phyloP scores from a whole-genome alignment of 1,140 invertebrate genomes.

The Fopius arisanus region DNA sequence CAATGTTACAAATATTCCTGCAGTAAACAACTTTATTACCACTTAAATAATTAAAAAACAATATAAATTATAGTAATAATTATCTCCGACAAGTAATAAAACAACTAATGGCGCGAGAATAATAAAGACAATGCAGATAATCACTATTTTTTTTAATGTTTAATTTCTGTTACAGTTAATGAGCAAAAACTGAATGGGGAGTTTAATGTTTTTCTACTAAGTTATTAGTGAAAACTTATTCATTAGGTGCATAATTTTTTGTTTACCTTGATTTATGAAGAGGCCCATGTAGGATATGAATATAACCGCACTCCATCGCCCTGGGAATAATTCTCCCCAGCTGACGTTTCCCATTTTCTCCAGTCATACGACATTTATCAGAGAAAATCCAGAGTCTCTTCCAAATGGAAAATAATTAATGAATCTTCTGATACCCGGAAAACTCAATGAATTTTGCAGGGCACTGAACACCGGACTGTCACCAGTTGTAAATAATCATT shows the following conservation, averaged over 20 bases:
- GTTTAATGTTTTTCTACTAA: no score
- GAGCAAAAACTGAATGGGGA: no score
- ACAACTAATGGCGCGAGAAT: no score
- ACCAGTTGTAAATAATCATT: neutral
- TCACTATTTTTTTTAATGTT: no score
- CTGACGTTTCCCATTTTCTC: slow-evolving; percentile 57
- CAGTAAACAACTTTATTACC: slow-evolving; percentile 44
- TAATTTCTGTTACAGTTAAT: no score
- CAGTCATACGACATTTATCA: slow-evolving; percentile 34
- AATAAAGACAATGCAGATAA: no score
- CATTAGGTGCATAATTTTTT: neutral
- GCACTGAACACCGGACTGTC: neutral
- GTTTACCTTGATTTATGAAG: slow-evolving; percentile 82
- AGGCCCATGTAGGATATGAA: slow-evolving; percentile 85
- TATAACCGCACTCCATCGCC: slow-evolving; percentile 77
- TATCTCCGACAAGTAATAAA: no score
- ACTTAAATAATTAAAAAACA: slow-evolving; percentile 30
- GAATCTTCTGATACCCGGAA: neutral
- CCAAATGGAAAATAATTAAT: neutral
- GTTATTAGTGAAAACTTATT: slow-evolving; percentile 6
- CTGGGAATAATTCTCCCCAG: slow-evolving; percentile 81
- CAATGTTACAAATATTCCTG: slow-evolving; percentile 90
- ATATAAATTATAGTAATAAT: no score
- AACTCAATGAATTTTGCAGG: neutral
- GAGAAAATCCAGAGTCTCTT: neutral